Evolutionary conservation across 2,888 invertebrate genomes (phyloP), one percentile per base, ranked within the genome.

Genomic region (Ectemnius continuus): DNA sequence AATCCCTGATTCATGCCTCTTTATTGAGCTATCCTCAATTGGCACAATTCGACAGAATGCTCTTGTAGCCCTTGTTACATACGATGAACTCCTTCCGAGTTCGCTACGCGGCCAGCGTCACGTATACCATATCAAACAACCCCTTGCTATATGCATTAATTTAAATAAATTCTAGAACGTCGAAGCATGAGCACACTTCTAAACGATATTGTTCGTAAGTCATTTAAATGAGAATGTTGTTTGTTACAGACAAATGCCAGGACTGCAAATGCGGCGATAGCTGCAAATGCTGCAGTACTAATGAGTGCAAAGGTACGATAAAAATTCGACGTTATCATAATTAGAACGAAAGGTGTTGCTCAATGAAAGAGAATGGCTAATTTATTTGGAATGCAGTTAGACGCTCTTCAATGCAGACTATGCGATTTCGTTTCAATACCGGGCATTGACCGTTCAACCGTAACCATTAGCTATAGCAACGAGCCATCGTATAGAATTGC

Each of bases 251-350:
- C 4, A 82, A 85, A 48, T 89, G 90, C 85, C 79, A 88, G 70
- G 82, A 86, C 67, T 90, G 90, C 81, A 86, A 86, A 47, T 90
- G 90, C 74, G 89, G 88, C 4, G 86, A 85, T 59, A 81, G 85
- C 65, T 90, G 90, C 85, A 87, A 89, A 46, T 90, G 90, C 70
- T 81, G 85, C 66, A 84, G 85, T 13, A 14, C 14, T 5, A 82
- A 81, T 36, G 83, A 83, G 28, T 83, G 85, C 76, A 86, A 84
- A 78, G 87, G 84, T 83, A 83, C 52, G 52, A 52, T 52, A 14
- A 16, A 52, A 14, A 16, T 14, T 14, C 2, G n/a, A 16, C n/a
- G 2, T 14, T 16, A 16, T 14, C 52, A 16, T 52, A 52, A 52
- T 52, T 52, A 5, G 14, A 52, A 52, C 52, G 16, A 52, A 52